A percentile compares a stretch with the other conserved stretches of the same genome.
phyloP scores from a whole-genome alignment of 2,888 invertebrate genomes.

The Laothoe populi region DNA sequence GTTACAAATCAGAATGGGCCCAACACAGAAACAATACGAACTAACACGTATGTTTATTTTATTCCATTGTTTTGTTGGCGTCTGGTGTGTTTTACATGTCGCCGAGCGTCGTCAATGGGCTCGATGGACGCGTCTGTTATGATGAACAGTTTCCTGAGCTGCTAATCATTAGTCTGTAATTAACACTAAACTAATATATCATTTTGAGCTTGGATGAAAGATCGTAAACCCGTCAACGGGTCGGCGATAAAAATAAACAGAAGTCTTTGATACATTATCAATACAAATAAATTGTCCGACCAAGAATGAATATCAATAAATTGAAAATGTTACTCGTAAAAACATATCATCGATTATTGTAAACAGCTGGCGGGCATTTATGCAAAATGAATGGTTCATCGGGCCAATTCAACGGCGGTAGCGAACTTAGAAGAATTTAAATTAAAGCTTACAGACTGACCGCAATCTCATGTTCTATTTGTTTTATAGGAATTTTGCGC shows the following conservation, averaged over 20 bases:
- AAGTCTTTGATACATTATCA: constrained; percentile 75
- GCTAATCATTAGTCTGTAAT: constrained; percentile 50
- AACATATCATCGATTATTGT: constrained; percentile 83
- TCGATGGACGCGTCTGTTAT: constrained; percentile 35
- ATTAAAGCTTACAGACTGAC: constrained; percentile 20
- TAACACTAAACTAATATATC: constrained; percentile 54
- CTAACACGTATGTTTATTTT: constrained; percentile 58
- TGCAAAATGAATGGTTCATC: constrained; percentile 75
- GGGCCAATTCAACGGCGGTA: constrained; percentile 77
- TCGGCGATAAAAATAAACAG: constrained; percentile 71
- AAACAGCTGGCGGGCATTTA: constrained; percentile 83
- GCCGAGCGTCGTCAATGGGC: constrained; percentile 35
- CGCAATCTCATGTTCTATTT: constrained; percentile 16
- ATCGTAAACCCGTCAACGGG: constrained; percentile 65
- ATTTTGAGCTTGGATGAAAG: constrained; percentile 49
- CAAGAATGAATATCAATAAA: constrained; percentile 79
- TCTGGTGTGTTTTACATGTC: constrained; percentile 45
- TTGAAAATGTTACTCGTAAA: constrained; percentile 80
- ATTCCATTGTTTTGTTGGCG: constrained; percentile 53
- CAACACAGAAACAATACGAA: constrained; percentile 69
- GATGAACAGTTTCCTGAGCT: constrained; percentile 29
- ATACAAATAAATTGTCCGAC: constrained; percentile 79
- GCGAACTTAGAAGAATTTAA: constrained; percentile 49
- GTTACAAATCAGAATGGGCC: constrained; percentile 59
- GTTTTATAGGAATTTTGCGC: constrained; percentile 10